Evolutionary conservation across 2,113 vertebrate genomes (phyloP).

Genomic region (Nipponia nippon): DNA sequence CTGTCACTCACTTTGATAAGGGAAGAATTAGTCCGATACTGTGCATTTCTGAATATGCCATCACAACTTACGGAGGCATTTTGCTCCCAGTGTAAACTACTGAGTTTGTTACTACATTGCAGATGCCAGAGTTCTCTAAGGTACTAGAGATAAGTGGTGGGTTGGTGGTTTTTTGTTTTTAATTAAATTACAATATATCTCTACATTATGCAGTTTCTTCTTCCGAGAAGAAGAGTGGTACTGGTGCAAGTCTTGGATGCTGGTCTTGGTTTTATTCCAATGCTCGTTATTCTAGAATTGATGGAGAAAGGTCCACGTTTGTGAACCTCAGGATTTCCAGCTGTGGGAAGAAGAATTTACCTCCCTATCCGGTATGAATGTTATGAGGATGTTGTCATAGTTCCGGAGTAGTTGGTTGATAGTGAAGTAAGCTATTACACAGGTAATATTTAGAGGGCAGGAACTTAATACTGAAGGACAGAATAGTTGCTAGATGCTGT

Average conservation of each 20-base stretch:
- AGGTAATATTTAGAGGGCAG: neutral
- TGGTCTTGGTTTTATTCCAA: neutral
- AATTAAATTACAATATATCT: neutral
- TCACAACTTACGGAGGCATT: neutral
- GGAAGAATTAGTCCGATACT: neutral
- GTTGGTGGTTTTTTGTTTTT: rapidly evolving
- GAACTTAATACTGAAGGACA: neutral
- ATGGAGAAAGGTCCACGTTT: neutral
- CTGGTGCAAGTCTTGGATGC: neutral
- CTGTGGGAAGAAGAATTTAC: neutral
- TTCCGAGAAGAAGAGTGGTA: neutral
- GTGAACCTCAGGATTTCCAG: neutral
- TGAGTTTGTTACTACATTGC: neutral
- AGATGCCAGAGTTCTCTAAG: neutral
- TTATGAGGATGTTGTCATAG: neutral
- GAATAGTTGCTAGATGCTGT: neutral
- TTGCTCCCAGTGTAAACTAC: neutral
- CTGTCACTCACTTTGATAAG: neutral
- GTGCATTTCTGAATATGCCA: neutral
- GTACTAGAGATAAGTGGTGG: neutral
- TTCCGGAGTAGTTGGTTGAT: neutral
- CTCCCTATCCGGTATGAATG: neutral
- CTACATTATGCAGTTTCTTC: neutral
- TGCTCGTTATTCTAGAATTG: neutral
- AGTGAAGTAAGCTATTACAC: neutral